Conservation (phyloP, 2,888 invertebrate species). For the Megalurothrips usitatus region DNA sequence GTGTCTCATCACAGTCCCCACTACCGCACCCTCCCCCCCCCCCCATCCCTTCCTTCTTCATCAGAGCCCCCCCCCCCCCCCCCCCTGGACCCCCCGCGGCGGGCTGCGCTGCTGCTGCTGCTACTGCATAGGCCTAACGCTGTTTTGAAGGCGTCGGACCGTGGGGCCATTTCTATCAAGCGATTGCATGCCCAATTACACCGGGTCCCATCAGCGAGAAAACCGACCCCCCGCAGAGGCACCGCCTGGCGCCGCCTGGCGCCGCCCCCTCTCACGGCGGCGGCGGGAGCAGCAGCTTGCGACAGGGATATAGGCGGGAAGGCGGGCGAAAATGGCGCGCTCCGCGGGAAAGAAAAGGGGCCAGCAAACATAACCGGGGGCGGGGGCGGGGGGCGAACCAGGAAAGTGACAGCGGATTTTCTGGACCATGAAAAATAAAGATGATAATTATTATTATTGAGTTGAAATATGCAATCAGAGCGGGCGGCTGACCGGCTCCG, state of each 20-base stretch:
- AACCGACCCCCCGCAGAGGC: too few relatives aligned
- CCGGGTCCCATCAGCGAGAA: not conserved
- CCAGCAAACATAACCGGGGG: too few relatives aligned
- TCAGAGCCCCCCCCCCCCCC: not conserved
- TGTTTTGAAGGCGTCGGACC: constrained; percentile 1
- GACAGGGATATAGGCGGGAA: too few relatives aligned
- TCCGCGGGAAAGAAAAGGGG: too few relatives aligned
- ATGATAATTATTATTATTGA: too few relatives aligned
- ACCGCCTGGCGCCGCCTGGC: not conserved
- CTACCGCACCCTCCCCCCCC: not conserved
- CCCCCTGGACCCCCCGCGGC: not conserved
- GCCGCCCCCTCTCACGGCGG: not conserved
- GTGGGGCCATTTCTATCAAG: constrained; percentile 5
- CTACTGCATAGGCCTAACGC: not conserved
- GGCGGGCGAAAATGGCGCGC: too few relatives aligned
- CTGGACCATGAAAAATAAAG: too few relatives aligned
- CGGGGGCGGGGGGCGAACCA: too few relatives aligned
- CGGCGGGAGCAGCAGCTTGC: too few relatives aligned
- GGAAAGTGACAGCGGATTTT: too few relatives aligned
- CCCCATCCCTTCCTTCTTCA: not conserved
- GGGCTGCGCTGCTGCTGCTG: not conserved
- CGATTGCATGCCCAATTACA: constrained; percentile 22
- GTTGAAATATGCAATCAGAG: too few relatives aligned
- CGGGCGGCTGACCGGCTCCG: too few relatives aligned
- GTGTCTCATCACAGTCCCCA: not conserved